Evolutionary conservation across 2,797 vertebrate genomes (phyloP), one percentile per base, ranked within the genome.

Genomic region (Anolis apletophallus): DNA sequence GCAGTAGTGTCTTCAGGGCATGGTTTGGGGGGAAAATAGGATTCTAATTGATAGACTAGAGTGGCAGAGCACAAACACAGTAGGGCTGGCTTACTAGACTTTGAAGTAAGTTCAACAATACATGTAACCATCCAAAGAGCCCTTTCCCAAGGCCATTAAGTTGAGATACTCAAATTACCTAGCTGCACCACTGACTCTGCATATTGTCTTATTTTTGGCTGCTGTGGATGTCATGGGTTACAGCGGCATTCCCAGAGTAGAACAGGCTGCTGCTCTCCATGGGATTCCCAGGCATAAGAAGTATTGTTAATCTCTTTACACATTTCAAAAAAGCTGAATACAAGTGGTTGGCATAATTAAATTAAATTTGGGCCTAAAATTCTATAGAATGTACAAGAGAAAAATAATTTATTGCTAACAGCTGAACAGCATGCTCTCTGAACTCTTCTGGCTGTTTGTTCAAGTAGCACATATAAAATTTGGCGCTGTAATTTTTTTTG

Each of bases 311-410:
- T 3, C 55, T 6, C 21, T 77, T 77, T 68, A 67, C 23, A 54
- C 9, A 17, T 34, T 68, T 76, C 14, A 8, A 54, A 52, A 77
- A 67, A 5, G n/a, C 46, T 68, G 19, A 29, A 76, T 68, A 67
- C 68, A 75, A 84, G 7, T 68, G 52, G 8, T 76, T 46, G 50
- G 59, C 40, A 67, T 64, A 26, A n/a, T 68, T 84, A n/a, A 46
- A 83, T 83, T 83, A 21, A n/a, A 23, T 64, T 80, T 52, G n/a
- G 68, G 21, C 2, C 29, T 73, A 81, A 81, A 71, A n/a, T 86
- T 81, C 50, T 81, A 76, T 17, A 80, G 23, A 69, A 32, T 46
- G 19, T 17, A 85, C 50, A 80, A 54, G 40, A 5, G 13, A 50
- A 36, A 26, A 57, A 9, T 40, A 52, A 72, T 80, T 80, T 80